Evolutionary conservation across 2,888 invertebrate genomes (phyloP).

Genomic region (Ectemnius cavifrons): DNA sequence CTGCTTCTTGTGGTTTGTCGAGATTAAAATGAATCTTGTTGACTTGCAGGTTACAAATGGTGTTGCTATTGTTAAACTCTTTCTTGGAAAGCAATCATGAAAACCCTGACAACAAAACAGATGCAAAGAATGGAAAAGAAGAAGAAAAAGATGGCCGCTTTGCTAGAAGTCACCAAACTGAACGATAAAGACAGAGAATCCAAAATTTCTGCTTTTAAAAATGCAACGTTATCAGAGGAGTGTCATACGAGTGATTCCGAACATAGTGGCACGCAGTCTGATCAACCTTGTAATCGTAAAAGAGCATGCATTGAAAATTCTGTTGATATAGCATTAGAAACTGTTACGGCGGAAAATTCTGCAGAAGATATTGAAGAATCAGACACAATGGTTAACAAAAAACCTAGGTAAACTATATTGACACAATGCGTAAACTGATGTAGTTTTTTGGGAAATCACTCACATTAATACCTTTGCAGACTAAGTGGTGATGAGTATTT

Average conservation of each 20-base stretch:
- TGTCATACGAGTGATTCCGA: constrained; percentile 19
- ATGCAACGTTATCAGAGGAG: constrained; percentile 38
- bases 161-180: constrained; percentile 81
- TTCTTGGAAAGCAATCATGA: constrained; percentile 68
- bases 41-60: constrained; percentile 18
- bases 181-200: constrained; percentile 81
- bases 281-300: constrained; percentile 61
- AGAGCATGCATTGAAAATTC: constrained; percentile 49
- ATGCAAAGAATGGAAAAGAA: constrained; percentile 81
- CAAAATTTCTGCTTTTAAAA: constrained; percentile 60
- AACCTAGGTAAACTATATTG: constrained; percentile 64
- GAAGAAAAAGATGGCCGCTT: constrained; percentile 82
- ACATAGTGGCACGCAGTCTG: constrained; percentile 25
- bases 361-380: constrained; percentile 32
- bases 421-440: not conserved
- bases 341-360: constrained; percentile 20
- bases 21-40: constrained; percentile 3
- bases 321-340: constrained; percentile 23
- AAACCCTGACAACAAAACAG: constrained; percentile 79
- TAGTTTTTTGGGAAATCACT: constrained; percentile 1
- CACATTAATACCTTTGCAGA: constrained; percentile 39
- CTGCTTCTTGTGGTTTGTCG: not conserved
- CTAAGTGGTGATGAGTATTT: constrained; percentile 70
- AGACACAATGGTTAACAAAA: constrained; percentile 64
- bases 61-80: constrained; percentile 20